phyloP scores from a whole-genome alignment of 2,888 invertebrate genomes.

The Epirrhoe tristata region DNA sequence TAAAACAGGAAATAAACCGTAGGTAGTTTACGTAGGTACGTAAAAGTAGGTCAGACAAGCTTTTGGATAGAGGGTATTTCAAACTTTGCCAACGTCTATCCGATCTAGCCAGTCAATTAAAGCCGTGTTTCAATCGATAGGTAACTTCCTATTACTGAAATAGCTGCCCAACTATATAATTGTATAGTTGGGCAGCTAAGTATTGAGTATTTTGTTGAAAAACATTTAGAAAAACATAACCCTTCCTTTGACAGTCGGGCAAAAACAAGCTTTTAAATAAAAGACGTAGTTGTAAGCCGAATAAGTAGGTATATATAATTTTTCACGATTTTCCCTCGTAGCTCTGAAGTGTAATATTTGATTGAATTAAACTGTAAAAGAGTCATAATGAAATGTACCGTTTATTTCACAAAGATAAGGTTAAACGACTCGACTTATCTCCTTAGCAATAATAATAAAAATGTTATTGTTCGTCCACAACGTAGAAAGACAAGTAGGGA shows the following conservation, averaged over 20 bases:
- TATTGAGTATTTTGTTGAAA: too few species aligned
- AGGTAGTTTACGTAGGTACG: background rate
- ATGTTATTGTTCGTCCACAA: constrained; percentile 55
- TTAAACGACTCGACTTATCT: constrained; percentile 59
- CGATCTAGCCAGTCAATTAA: background rate
- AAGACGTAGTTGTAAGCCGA: background rate
- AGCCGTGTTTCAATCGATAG: background rate
- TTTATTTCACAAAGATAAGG: constrained; percentile 53
- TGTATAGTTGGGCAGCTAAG: too few species aligned
- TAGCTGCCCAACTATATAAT: too few species aligned
- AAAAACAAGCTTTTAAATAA: too few species aligned
- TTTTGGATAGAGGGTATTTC: too few species aligned
- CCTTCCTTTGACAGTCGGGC: too few species aligned
- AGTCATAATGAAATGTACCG: constrained; percentile 44
- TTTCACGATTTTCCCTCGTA: background rate
- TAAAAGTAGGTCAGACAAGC: too few species aligned
- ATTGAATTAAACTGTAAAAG: constrained; percentile 31
- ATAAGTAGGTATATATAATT: background rate
- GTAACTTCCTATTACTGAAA: too few species aligned
- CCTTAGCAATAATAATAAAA: constrained; percentile 66
- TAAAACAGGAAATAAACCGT: background rate
- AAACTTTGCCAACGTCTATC: background rate
- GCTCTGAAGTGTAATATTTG: constrained; percentile 14
- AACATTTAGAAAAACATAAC: too few species aligned
- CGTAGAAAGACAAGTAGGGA: constrained; percentile 61